These are phyloP conservation scores for Rhaphigaster nebulosa DNA, from an alignment of 2,888 invertebrate species.

Conservation along the genomic window DNA sequence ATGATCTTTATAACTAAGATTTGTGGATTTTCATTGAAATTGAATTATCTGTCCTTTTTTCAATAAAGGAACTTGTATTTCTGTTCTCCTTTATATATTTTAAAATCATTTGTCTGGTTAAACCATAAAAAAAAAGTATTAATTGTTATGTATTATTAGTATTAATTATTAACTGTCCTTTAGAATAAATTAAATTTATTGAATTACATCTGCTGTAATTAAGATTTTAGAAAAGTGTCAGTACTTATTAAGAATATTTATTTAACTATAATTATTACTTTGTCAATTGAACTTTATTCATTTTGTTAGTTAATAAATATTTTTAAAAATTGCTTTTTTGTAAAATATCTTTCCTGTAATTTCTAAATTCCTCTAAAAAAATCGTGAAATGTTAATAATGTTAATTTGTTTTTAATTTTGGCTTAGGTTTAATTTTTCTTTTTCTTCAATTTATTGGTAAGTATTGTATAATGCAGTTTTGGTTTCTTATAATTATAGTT, in stretches of 20 bases:
- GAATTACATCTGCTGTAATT: neutral
- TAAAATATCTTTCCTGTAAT: neutral
- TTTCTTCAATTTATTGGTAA: neutral
- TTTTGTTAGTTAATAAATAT: neutral
- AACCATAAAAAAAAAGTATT: neutral
- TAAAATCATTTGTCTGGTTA: neutral
- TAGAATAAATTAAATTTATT: neutral
- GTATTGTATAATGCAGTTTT: neutral
- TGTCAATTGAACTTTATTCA: neutral
- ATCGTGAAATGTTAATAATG: neutral
- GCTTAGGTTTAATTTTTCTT: neutral
- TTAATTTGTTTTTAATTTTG: neutral
- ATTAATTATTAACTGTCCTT: neutral
- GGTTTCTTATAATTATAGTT: neutral
- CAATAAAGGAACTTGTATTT: constrained; percentile 3
- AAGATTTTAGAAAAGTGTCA: neutral
- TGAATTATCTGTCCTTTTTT: constrained; percentile 1
- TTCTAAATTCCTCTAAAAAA: neutral
- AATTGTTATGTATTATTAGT: neutral
- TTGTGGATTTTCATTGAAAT: neutral
- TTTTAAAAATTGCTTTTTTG: neutral
- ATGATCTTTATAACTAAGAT: constrained; percentile 95
- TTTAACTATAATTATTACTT: neutral
- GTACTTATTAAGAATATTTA: neutral
- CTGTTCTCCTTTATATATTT: neutral